These are phyloP conservation scores for Wiebesia pumilae DNA, from an alignment of 1,140 invertebrate species.

Conservation along the genomic window DNA sequence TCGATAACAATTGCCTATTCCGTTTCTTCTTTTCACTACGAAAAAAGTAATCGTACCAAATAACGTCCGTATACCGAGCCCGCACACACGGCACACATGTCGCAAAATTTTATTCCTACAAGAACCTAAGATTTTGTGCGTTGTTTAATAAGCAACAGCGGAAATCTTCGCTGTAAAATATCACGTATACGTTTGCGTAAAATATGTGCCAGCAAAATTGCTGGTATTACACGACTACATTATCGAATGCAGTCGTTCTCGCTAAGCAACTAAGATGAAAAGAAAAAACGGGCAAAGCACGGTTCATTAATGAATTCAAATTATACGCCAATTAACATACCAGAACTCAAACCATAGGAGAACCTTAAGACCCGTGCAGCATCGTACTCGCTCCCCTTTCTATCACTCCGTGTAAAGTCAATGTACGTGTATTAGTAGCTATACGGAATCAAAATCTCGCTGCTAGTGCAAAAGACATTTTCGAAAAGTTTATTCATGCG, in stretches of 20 bases:
- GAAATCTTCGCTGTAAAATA: too few species aligned
- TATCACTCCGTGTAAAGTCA: neutral
- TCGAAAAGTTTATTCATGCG: slow-evolving; percentile 40
- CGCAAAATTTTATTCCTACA: too few species aligned
- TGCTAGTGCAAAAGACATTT: slow-evolving; percentile 23
- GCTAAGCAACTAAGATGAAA: neutral
- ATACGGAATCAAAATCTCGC: neutral
- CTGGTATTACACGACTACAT: too few species aligned
- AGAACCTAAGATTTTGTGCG: too few species aligned
- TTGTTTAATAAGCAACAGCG: too few species aligned
- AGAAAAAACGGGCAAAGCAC: neutral
- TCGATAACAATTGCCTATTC: neutral
- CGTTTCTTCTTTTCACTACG: too few species aligned
- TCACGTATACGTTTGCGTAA: too few species aligned
- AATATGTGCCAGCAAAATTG: too few species aligned
- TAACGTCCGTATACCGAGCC: too few species aligned
- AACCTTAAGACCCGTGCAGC: neutral
- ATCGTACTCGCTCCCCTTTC: neutral
- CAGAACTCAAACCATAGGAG: neutral
- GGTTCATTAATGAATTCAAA: slow-evolving; percentile 37
- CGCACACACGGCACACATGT: too few species aligned
- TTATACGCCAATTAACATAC: slow-evolving; percentile 6
- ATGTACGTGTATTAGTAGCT: slow-evolving; percentile 7
- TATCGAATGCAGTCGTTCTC: too few species aligned
- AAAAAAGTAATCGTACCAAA: too few species aligned